phyloP scores from a whole-genome alignment of 1,140 invertebrate genomes.

The Polypedilum pembai region DNA sequence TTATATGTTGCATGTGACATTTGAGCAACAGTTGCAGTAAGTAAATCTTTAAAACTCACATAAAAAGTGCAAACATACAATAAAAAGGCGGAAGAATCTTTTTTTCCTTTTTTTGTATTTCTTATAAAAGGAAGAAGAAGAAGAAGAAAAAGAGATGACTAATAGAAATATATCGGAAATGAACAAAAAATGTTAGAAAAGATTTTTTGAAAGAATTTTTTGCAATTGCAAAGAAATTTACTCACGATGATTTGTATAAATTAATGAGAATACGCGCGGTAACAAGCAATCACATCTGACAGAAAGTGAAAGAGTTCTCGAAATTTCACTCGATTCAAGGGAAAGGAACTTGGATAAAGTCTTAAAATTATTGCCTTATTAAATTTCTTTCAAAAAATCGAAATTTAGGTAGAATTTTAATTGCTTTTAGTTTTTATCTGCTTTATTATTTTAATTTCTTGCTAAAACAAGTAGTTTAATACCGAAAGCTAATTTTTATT shows the following conservation, averaged over 20 bases:
- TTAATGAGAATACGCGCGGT: background rate
- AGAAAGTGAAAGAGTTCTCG: no score
- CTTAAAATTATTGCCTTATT: no score
- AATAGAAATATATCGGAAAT: background rate
- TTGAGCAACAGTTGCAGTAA: background rate
- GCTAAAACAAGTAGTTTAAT: no score
- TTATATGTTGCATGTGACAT: background rate
- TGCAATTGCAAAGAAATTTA: slow-evolving; percentile 1
- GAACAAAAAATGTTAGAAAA: background rate
- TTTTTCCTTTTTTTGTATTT: background rate
- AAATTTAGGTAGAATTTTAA: no score
- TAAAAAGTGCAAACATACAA: no score
- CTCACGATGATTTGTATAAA: slow-evolving; percentile 12
- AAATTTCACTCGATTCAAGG: no score
- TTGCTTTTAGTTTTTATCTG: no score
- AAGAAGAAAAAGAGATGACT: background rate
- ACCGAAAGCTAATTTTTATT: no score
- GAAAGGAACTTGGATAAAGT: no score
- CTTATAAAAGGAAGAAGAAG: background rate
- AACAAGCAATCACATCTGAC: background rate
- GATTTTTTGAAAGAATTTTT: background rate
- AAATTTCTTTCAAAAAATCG: no score
- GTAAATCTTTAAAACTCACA: background rate
- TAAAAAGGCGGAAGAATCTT: no score
- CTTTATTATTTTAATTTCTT: no score